phyloP scores from a whole-genome alignment of 2,113 vertebrate species.

The Myotis lucifugus region DNA sequence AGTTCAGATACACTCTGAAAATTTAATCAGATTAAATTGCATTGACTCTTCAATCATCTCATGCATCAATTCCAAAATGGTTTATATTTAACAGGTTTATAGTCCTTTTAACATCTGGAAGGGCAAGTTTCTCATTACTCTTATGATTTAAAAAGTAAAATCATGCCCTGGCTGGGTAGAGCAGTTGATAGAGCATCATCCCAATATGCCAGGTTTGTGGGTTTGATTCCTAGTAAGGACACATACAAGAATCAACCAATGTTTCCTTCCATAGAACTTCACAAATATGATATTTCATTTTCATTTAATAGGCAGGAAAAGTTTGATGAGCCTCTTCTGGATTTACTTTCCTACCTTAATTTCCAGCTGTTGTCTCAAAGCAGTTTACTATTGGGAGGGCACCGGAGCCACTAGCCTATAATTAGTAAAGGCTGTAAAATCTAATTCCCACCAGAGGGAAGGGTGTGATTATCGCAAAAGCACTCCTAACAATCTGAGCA shows the following conservation, averaged over 20 bases:
- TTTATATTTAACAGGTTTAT: neutral
- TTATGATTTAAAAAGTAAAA: neutral
- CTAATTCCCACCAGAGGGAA: constrained; percentile 47
- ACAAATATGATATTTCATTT: constrained; percentile 55
- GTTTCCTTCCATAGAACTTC: constrained; percentile 55
- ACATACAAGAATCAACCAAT: too few species aligned
- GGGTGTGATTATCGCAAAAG: constrained; percentile 42
- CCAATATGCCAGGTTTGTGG: too few species aligned
- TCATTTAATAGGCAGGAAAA: constrained; percentile 61
- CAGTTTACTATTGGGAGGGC: constrained; percentile 44
- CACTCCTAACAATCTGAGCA: neutral
- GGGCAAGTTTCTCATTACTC: neutral
- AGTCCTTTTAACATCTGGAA: neutral
- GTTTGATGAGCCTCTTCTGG: constrained; percentile 52
- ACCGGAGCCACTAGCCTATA: neutral
- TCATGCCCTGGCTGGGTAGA: too few species aligned
- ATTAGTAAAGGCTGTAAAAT: constrained; percentile 65
- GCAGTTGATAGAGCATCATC: too few species aligned
- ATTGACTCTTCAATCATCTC: neutral
- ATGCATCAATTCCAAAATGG: neutral
- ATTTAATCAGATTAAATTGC: neutral
- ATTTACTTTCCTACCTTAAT: constrained; percentile 50
- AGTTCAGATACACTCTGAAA: neutral
- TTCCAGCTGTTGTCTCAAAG: constrained; percentile 61
- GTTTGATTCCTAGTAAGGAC: too few species aligned